Percentiles rank a stretch among this genome's conserved stretches.
phyloP scores from a whole-genome alignment of 1,140 invertebrate species.

The Cecropterus lyciades region DNA sequence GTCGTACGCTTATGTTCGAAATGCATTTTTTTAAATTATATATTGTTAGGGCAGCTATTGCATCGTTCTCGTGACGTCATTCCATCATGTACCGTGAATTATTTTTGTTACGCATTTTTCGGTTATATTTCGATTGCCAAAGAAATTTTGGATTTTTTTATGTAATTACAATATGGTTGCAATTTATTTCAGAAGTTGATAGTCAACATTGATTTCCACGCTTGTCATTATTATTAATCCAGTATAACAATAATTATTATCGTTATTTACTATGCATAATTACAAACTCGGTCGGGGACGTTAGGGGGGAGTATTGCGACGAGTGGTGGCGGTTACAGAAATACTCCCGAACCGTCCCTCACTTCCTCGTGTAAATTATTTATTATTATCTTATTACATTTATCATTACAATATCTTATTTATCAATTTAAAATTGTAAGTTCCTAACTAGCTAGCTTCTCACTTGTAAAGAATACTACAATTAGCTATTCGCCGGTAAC shows the following conservation, averaged over 20 bases:
- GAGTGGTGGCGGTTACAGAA: constrained; percentile 54
- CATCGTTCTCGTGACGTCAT: constrained; percentile 66
- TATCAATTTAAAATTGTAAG: constrained; percentile 78
- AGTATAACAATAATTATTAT: constrained; percentile 54
- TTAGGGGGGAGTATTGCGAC: constrained; percentile 67
- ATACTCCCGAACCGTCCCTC: constrained; percentile 68
- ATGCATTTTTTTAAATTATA: constrained; percentile 72
- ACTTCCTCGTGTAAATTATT: constrained; percentile 73
- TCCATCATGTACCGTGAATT: constrained; percentile 62
- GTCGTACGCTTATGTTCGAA: constrained; percentile 76
- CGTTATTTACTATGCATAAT: constrained; percentile 73
- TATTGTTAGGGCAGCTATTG: constrained; percentile 75
- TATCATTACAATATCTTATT: constrained; percentile 64
- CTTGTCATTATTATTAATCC: constrained; percentile 67
- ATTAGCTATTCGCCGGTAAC: constrained; percentile 41
- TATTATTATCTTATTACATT: constrained; percentile 67
- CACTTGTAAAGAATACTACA: constrained; percentile 60
- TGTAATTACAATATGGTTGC: constrained; percentile 51
- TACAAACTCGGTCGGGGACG: constrained; percentile 60
- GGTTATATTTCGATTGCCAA: constrained; percentile 73
- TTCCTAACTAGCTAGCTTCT: constrained; percentile 81
- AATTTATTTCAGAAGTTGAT: constrained; percentile 51
- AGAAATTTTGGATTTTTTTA: constrained; percentile 64
- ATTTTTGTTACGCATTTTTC: constrained; percentile 59
- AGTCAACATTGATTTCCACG: constrained; percentile 47